Evolutionary conservation across 2,888 invertebrate species (phyloP).

Genomic region (Tenthredo scrophulariae): DNA sequence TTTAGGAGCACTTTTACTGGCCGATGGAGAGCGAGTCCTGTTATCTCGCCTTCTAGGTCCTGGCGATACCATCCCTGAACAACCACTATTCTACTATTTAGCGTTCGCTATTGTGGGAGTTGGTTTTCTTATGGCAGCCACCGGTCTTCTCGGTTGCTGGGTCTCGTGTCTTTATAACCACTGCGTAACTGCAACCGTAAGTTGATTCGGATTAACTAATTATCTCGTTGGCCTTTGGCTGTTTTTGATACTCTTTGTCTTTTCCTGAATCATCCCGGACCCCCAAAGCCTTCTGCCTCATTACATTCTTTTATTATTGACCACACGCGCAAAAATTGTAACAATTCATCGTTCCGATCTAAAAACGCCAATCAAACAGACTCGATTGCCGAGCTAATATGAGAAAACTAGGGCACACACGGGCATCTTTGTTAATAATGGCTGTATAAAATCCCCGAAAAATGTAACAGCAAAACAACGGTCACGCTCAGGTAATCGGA

Average conservation of each 20-base stretch:
- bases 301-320: background rate
- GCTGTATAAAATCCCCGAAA: background rate
- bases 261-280: background rate
- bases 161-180: slow-evolving; percentile 88
- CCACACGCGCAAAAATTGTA: background rate
- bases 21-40: slow-evolving; percentile 86
- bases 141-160: slow-evolving; percentile 90
- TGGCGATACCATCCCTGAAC: slow-evolving; percentile 81
- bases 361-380: slow-evolving; percentile 2
- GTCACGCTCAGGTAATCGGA: slow-evolving; percentile 28
- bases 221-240: background rate
- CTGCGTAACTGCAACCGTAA: slow-evolving; percentile 85
- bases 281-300: background rate
- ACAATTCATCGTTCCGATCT: slow-evolving; percentile 23
- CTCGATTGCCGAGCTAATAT: background rate
- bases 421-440: background rate
- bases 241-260: background rate
- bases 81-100: slow-evolving; percentile 89
- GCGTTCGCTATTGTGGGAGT: slow-evolving; percentile 85
- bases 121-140: slow-evolving; percentile 85
- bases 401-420: background rate
- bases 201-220: slow-evolving; percentile 64
- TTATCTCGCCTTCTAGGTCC: slow-evolving; percentile 86
- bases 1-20: slow-evolving; percentile 86
- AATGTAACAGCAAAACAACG: background rate